A percentile compares a stretch with the other conserved stretches of the same genome.
Evolutionary conservation across 2,888 invertebrate genomes (phyloP).

Genomic region (Helleia helle): DNA sequence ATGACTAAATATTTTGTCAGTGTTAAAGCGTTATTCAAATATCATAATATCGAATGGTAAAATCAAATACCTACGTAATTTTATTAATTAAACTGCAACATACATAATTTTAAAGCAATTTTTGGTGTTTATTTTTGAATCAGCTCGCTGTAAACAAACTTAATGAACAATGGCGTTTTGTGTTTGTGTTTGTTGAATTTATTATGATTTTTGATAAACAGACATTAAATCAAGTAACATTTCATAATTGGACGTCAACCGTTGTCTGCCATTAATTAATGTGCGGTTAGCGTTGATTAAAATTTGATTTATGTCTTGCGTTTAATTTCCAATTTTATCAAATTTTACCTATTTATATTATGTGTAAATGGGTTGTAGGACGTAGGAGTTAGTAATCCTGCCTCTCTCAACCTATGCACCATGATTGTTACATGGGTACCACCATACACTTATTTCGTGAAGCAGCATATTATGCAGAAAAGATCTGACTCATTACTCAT

Average conservation of each 20-base stretch:
- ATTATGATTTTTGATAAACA: conserved; percentile 5
- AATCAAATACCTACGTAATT: too few species aligned
- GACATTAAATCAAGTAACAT: conserved; percentile 1
- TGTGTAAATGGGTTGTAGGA: too few species aligned
- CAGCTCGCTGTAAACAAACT: neutral
- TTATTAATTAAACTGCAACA: neutral
- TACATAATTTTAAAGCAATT: neutral
- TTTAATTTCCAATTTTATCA: neutral
- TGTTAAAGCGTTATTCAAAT: too few species aligned
- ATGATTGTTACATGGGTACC: too few species aligned
- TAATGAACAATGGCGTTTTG: neutral
- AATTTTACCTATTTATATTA: too few species aligned
- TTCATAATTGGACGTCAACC: neutral
- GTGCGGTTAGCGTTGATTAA: conserved; percentile 15
- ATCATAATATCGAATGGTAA: too few species aligned
- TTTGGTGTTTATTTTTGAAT: neutral
- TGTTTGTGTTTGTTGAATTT: conserved; percentile 1
- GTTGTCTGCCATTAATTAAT: conserved; percentile 12
- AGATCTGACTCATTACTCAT: too few species aligned
- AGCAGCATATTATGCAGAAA: too few species aligned
- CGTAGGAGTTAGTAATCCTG: too few species aligned
- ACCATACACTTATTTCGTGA: too few species aligned
- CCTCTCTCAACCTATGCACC: too few species aligned
- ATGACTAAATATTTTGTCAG: too few species aligned
- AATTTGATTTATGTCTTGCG: conserved; percentile 10